Evolutionary conservation across 2,888 invertebrate genomes (phyloP).

Genomic region (Galerucella nymphaeae): DNA sequence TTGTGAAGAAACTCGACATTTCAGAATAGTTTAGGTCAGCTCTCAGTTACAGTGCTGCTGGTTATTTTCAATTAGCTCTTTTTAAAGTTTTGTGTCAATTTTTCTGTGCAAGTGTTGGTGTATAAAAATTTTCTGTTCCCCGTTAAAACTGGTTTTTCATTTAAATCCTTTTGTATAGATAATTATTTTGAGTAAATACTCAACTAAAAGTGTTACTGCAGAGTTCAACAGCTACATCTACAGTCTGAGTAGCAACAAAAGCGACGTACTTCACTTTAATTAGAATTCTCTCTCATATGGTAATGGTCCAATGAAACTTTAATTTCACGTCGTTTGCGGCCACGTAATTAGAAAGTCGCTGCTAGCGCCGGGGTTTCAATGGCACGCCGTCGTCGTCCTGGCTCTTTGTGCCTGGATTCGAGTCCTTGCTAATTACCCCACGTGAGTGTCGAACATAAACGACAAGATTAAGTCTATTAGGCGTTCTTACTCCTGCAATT

Average conservation of each 20-base stretch:
- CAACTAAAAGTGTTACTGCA: constrained; percentile 6
- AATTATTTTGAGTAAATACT: not conserved
- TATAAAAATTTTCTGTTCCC: no score
- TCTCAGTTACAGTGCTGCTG: no score
- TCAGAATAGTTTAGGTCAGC: no score
- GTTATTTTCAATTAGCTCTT: no score
- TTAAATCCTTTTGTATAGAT: not conserved
- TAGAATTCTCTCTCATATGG: constrained; percentile 65
- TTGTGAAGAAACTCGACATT: no score
- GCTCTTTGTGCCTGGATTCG: constrained; percentile 60
- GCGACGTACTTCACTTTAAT: constrained; percentile 63
- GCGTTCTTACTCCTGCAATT: constrained; percentile 65
- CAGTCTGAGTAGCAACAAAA: constrained; percentile 54
- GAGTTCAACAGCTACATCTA: constrained; percentile 25
- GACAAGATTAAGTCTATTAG: constrained; percentile 67
- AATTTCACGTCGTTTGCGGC: constrained; percentile 66
- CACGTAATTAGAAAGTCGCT: constrained; percentile 65
- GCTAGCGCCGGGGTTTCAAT: constrained; percentile 63
- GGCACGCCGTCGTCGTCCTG: constrained; percentile 50
- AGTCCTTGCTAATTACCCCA: constrained; percentile 65
- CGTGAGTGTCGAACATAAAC: constrained; percentile 66
- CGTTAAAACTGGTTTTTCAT: no score
- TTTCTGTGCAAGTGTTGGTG: no score
- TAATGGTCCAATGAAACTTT: constrained; percentile 67
- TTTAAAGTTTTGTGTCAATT: no score